These are phyloP conservation scores for Eupsittula cactorum DNA, from an alignment of 2,113 vertebrate species.

Conservation along the genomic window DNA sequence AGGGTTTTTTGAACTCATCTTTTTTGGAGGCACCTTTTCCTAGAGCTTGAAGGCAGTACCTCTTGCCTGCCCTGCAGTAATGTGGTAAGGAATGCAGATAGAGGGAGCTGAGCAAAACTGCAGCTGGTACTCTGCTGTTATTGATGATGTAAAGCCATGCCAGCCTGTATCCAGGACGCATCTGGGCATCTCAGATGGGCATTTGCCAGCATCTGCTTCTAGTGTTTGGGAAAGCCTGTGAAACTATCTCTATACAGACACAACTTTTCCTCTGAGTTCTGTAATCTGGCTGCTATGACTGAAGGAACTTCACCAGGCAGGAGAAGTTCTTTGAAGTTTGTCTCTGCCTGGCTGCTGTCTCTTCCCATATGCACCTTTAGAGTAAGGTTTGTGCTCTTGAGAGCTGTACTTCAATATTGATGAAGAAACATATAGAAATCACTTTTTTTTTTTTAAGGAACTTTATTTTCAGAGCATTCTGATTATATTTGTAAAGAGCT, in stretches of 20 bases:
- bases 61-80: neutral
- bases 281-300: neutral
- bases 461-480: neutral
- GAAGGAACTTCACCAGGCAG: neutral
- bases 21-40: neutral
- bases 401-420: neutral
- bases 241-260: neutral
- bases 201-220: neutral
- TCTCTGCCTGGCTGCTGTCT: neutral
- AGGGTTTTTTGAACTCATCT: neutral
- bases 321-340: neutral
- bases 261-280: neutral
- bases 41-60: neutral
- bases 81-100: neutral
- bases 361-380: neutral
- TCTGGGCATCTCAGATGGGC: neutral
- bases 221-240: neutral
- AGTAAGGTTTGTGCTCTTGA: neutral
- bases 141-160: neutral
- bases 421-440: neutral
- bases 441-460: neutral
- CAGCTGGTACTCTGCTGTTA: neutral
- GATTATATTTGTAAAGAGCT: neutral
- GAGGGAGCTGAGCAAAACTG: neutral
- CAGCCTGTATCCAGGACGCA: neutral